Base-by-base conservation (phyloP, 2,113 vertebrate species). In the Struthidea cinerea region DNA sequence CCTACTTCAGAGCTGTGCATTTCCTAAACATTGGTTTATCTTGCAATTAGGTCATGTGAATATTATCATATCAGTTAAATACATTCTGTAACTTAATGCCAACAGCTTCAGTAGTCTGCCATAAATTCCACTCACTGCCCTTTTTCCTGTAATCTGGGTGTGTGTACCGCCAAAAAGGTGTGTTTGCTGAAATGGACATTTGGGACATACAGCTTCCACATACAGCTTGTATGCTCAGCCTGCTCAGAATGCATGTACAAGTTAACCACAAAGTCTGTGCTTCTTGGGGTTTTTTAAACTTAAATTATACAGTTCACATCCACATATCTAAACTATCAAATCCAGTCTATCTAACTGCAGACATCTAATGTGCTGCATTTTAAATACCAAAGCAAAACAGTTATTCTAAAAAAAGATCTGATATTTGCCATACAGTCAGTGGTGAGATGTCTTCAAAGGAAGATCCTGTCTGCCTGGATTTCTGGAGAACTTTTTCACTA, bases 401-500 rank as follows among this genome's bases (percentile, higher is more conserved):
- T 85, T 28, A 69, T 79, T 63, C 96, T 96, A 96, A 97, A 97
- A 97, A 96, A 97, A 97, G 96, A 95, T 93, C 85, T 95, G 95
- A 94, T 97, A 96, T 95, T 96, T 97, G 78, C 74, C 69, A 80
- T 90, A 30, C 10, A 90, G 70, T 96, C 90, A 79, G 75, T 90
- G 67, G 82, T 92, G 96, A 95, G 75, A 91, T 85, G 37, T 87
- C 88, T 96, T 96, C 95, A 96, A 95, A 95, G 78, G 70, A 95
- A 94, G 74, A 95, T 93, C 20, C 49, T 82, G 78, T 65, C 85
- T 96, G 90, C 78, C 53, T 90, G 75, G 57, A 76, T 95, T 90
- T 95, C 65, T 94, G 70, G 53, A 90, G 61, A 50, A 83, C 74
- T 95, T 76, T 76, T 93, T 91, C 82, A 33, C 47, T 75, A 84